A percentile compares a stretch with the other conserved stretches of the same genome.
These are phyloP conservation scores for Orthosia incerta DNA, from an alignment of 2,888 invertebrate species.

Conservation along the genomic window DNA sequence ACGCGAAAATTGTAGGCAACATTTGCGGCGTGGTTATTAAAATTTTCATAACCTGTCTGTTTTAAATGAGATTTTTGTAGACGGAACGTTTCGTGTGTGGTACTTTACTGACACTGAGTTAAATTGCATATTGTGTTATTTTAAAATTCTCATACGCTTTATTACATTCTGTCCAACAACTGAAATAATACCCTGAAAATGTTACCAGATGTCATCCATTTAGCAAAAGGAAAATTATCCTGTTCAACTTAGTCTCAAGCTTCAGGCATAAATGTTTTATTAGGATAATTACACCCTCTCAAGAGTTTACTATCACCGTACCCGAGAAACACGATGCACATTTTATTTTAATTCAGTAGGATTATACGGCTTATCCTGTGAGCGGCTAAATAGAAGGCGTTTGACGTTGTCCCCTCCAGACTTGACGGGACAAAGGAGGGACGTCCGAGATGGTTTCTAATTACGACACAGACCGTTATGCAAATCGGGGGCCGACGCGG, in stretches of 20 bases:
- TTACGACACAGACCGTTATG: constrained; percentile 90
- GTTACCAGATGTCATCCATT: constrained; percentile 15
- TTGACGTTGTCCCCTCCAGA: constrained; percentile 82
- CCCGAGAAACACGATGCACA: constrained; percentile 72
- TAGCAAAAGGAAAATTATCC: constrained; percentile 28
- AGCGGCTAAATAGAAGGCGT: constrained; percentile 86
- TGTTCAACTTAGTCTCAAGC: constrained; percentile 22
- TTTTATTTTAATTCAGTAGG: constrained; percentile 77
- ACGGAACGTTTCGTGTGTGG: constrained; percentile 9
- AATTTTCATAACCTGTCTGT: constrained; percentile 54
- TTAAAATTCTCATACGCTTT: constrained; percentile 1
- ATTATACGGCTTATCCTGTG: constrained; percentile 80
- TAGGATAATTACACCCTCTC: constrained; percentile 52
- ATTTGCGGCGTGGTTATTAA: constrained; percentile 47
- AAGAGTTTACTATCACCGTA: constrained; percentile 49
- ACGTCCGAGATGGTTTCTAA: constrained; percentile 90
- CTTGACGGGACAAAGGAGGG: constrained; percentile 88
- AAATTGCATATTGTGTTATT: constrained; percentile 2
- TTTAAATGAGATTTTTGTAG: constrained; percentile 43
- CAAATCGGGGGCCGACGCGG: constrained; percentile 86
- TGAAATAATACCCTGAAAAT: constrained; percentile 20
- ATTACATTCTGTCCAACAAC: neutral
- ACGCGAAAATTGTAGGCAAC: constrained; percentile 58
- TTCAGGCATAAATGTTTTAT: constrained; percentile 50
- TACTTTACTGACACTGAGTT: constrained; percentile 17